phyloP scores from a whole-genome alignment of 2,113 vertebrate genomes.

The Cygnus atratus region DNA sequence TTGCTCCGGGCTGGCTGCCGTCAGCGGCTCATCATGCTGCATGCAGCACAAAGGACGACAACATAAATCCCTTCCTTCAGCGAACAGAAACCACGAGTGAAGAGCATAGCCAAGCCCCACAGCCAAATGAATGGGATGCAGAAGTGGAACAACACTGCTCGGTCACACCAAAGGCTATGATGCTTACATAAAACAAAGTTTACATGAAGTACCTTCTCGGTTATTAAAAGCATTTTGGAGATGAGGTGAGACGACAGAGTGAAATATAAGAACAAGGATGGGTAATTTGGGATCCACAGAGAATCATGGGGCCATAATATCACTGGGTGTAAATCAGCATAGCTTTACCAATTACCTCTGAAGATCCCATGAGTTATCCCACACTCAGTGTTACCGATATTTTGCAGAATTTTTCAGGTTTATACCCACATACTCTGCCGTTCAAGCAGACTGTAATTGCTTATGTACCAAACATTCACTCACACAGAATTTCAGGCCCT shows the following conservation, averaged over 20 bases:
- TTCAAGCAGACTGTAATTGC: neutral
- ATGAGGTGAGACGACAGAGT: neutral
- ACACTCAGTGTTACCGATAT: neutral
- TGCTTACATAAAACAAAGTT: neutral
- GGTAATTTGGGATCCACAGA: neutral
- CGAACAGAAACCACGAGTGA: neutral
- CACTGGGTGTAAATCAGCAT: neutral
- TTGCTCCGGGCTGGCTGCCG: neutral
- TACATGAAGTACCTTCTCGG: neutral
- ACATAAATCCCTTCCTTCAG: neutral
- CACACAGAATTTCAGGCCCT: neutral
- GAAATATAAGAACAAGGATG: neutral
- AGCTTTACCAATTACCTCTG: neutral
- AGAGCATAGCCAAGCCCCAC: accelerated
- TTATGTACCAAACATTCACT: neutral
- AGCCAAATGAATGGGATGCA: neutral
- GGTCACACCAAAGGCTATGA: neutral
- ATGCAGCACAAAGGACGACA: neutral
- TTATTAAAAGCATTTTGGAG: neutral
- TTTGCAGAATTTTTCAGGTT: neutral
- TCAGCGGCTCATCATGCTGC: neutral
- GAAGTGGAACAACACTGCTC: neutral
- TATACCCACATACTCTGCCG: neutral
- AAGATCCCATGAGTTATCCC: too few species aligned
- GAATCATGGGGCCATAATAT: neutral